Percentiles rank a stretch among this genome's conserved stretches.
Evolutionary conservation across 1,140 invertebrate species (phyloP).

Genomic region (Chrysomallon squamiferum): DNA sequence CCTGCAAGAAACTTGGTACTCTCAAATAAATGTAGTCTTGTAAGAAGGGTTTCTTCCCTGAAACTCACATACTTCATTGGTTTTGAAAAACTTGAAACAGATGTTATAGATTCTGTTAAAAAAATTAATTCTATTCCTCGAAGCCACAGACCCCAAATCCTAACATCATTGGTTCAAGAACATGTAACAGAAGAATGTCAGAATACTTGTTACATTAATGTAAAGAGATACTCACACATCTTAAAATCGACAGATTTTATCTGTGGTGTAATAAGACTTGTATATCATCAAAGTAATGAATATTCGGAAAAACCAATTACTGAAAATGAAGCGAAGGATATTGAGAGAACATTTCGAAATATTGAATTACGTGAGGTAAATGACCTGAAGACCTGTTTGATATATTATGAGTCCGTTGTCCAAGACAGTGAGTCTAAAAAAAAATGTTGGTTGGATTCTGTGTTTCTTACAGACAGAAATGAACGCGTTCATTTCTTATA

Average conservation of each 20-base stretch:
- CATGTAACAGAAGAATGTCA: neutral
- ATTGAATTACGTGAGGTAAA: neutral
- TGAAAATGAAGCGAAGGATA: neutral
- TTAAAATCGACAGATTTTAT: neutral
- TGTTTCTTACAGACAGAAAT: neutral
- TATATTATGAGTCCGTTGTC: neutral
- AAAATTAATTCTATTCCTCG: neutral
- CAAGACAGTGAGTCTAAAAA: neutral
- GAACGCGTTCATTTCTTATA: neutral
- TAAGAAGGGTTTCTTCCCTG: neutral
- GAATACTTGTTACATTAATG: neutral
- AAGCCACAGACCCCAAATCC: neutral
- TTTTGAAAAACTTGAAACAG: neutral
- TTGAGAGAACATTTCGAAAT: neutral
- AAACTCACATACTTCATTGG: neutral
- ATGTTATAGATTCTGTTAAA: neutral
- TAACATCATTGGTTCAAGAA: neutral
- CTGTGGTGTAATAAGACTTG: neutral
- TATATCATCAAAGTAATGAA: neutral
- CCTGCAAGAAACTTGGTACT: neutral
- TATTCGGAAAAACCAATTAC: neutral
- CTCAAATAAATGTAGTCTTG: neutral
- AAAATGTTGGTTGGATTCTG: neutral
- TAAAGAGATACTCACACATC: neutral
- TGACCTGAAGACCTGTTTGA: neutral